Percentiles rank a stretch among this genome's conserved stretches.
phyloP scores from a whole-genome alignment of 1,140 invertebrate genomes.

The Anastrepha obliqua region DNA sequence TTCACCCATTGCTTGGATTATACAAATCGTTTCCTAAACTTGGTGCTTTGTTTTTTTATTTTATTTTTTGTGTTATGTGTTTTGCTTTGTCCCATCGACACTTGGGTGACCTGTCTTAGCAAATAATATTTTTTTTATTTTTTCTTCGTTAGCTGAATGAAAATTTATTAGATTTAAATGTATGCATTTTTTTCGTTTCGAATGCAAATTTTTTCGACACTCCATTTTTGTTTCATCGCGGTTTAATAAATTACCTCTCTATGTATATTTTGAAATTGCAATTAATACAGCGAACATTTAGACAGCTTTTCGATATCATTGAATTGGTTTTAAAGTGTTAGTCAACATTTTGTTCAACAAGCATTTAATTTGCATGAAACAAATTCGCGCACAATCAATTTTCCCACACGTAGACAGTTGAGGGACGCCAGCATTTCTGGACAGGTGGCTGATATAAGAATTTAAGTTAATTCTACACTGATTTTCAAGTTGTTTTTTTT shows the following conservation, averaged over 20 bases:
- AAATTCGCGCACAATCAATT: conserved; percentile 27
- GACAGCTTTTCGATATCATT: not conserved
- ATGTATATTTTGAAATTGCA: not conserved
- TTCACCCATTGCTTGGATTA: not conserved
- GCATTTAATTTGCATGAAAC: conserved; percentile 42
- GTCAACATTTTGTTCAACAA: conserved; percentile 39
- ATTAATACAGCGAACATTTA: not conserved
- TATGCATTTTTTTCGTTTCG: not conserved
- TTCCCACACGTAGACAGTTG: not conserved
- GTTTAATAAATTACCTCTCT: not conserved
- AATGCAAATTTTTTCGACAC: conserved; percentile 22
- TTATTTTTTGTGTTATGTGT: not conserved
- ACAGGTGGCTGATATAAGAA: not conserved
- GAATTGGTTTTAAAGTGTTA: conserved; percentile 15
- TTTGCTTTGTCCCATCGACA: not conserved
- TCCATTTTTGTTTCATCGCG: not conserved
- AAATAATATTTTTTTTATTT: not conserved
- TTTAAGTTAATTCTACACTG: not conserved
- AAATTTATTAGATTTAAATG: conserved; percentile 21
- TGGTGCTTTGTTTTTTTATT: not conserved
- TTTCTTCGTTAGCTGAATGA: not conserved
- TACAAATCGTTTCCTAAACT: not conserved
- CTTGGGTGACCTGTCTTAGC: not conserved
- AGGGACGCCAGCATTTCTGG: not conserved
- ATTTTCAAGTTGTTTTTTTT: too few species aligned